A percentile compares a stretch with the other conserved stretches of the same genome.
These are phyloP conservation scores for Agonum fuliginosum DNA, from an alignment of 2,888 invertebrate genomes.

Conservation along the genomic window DNA sequence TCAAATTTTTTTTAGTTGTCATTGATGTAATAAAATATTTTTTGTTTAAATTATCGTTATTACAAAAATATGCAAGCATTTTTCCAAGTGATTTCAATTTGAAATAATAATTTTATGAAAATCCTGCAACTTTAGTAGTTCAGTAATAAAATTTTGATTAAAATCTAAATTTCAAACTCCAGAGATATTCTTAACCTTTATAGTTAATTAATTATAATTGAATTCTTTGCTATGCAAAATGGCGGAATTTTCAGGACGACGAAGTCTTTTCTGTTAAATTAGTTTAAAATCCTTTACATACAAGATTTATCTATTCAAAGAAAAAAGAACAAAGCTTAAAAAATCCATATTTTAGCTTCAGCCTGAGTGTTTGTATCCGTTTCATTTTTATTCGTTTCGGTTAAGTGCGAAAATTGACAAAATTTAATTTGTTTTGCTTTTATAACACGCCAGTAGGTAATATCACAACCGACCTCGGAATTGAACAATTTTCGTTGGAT, in stretches of 20 bases:
- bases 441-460: slow-evolving; percentile 34
- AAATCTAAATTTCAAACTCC: not conserved
- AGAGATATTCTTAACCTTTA: not conserved
- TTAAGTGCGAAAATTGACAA: slow-evolving; percentile 35
- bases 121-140: too few species aligned
- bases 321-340: slow-evolving; percentile 16
- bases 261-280: slow-evolving; percentile 4
- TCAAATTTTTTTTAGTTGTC: too few species aligned
- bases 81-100: too few species aligned
- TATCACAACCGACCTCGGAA: slow-evolving; percentile 19
- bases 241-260: not conserved
- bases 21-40: too few species aligned
- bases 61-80: too few species aligned
- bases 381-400: slow-evolving; percentile 14
- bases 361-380: slow-evolving; percentile 9
- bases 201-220: slow-evolving; percentile 19
- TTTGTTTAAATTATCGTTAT: too few species aligned
- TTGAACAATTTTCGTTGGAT: slow-evolving; percentile 32
- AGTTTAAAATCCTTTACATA: slow-evolving; percentile 22
- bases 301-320: slow-evolving; percentile 24
- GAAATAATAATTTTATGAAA: too few species aligned
- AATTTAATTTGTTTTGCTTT: slow-evolving; percentile 46
- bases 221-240: not conserved
- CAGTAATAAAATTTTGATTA: slow-evolving; percentile 19
- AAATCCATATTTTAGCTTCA: slow-evolving; percentile 25